Conservation (phyloP, 2,888 invertebrate genomes). For the Drosophila koepferae region DNA sequence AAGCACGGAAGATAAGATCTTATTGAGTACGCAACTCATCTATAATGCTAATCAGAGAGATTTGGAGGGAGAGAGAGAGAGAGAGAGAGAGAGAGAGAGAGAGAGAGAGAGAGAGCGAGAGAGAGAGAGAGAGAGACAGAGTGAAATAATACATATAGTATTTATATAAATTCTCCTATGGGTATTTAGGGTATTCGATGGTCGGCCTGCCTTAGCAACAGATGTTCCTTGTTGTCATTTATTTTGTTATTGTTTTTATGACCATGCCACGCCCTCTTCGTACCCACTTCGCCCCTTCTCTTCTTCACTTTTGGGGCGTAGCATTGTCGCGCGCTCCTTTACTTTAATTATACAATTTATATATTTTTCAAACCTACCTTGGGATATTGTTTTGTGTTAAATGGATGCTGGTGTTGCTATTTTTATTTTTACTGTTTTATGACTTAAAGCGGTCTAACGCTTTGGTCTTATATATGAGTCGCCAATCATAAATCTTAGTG, state of each 20-base stretch:
- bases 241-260: constrained; percentile 51
- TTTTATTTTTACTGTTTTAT: constrained; percentile 49
- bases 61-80: background rate
- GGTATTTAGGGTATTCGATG: background rate
- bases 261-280: constrained; percentile 51
- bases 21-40: background rate
- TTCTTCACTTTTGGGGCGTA: constrained; percentile 16
- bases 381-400: constrained; percentile 37
- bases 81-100: background rate
- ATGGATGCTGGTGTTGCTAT: constrained; percentile 33
- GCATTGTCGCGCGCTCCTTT: constrained; percentile 45
- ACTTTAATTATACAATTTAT: constrained; percentile 72
- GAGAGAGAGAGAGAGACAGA: background rate
- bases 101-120: background rate
- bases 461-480: constrained; percentile 52
- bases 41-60: background rate
- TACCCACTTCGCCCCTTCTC: constrained; percentile 2
- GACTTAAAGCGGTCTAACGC: constrained; percentile 59
- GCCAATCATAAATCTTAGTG: constrained; percentile 63
- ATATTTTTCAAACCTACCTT: constrained; percentile 45
- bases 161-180: too few relatives aligned
- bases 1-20: background rate
- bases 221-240: constrained; percentile 16
- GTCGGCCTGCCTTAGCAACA: background rate
- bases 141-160: background rate